Conservation (phyloP, 2,888 invertebrate genomes). For the Tanytarsus gracilentus region DNA sequence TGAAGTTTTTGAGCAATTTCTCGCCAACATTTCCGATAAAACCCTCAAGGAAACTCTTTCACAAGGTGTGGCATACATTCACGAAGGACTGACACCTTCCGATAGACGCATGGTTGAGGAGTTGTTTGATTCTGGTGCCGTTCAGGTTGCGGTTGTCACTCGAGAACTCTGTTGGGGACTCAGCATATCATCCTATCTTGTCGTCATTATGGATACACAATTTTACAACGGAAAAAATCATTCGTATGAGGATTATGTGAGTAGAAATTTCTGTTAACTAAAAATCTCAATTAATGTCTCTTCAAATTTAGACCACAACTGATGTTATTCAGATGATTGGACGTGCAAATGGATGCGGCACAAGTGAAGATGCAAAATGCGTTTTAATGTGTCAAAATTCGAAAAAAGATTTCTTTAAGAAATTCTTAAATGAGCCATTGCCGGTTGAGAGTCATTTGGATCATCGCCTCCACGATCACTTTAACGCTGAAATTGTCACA, state of each 20-base stretch:
- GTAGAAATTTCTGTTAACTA: slow-evolving; percentile 38
- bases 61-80: slow-evolving; percentile 94
- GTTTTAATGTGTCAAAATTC: slow-evolving; percentile 95
- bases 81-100: slow-evolving; percentile 78
- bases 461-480: slow-evolving; percentile 96
- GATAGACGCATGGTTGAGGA: slow-evolving; percentile 90
- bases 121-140: slow-evolving; percentile 85
- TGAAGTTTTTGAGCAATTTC: slow-evolving; percentile 63
- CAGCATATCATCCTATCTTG: slow-evolving; percentile 84
- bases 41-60: slow-evolving; percentile 83
- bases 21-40: slow-evolving; percentile 81
- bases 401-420: slow-evolving; percentile 97
- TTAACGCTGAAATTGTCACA: slow-evolving; percentile 99
- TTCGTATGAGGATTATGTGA: slow-evolving; percentile 94
- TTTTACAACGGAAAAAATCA: slow-evolving; percentile 74
- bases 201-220: slow-evolving; percentile 94
- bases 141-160: slow-evolving; percentile 87
- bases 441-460: slow-evolving; percentile 97
- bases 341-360: slow-evolving; percentile 67
- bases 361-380: slow-evolving; percentile 88
- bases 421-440: slow-evolving; percentile 92
- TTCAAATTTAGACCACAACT: slow-evolving; percentile 44
- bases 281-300: not conserved
- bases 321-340: slow-evolving; percentile 98
- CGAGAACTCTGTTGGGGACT: slow-evolving; percentile 89